Evolutionary conservation across 1,140 invertebrate species (phyloP), one percentile per base, ranked within the genome.

Genomic region (Nasonia longicornis): DNA sequence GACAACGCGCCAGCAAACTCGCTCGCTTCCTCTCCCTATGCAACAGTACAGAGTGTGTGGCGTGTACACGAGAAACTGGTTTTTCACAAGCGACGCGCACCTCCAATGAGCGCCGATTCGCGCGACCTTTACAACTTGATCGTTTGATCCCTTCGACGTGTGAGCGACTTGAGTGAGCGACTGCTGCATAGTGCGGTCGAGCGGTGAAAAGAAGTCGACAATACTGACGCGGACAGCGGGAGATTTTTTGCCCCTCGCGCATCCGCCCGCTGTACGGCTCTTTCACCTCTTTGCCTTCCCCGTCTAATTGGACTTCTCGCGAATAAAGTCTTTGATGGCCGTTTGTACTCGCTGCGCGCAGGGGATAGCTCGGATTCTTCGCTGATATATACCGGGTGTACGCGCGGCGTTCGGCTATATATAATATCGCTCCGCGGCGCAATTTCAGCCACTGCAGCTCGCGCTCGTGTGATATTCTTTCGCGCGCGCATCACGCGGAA

Each of bases 261-360:
- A 26, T 31, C 26, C 64, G 64, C 11, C 29, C 22, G 16, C 11
- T 29, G 26, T 22, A 67, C 26, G 26, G 26, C 48, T 42, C 74
- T 52, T 75, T 11, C 22, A n/a, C 16, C 4, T 58, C n/a, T 58
- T 58, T 8, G 3, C 20, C 2, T n/a, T 20, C 20, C 3, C 52
- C 20, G 52, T 58, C 72, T 75, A 80, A 80, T 75, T 80, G 79
- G 79, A 52, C 42, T 80, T n/a, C 26, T 74, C 38, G 72, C 38
- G 69, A 80, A 80, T 80, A 80, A 80, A 80, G 63, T 80, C 64
- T 80, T 80, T 80, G 70, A 79, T 66, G 26, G 35, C 35, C 45
- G 77, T 77, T 77, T 77, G 38, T 42, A 69, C 22, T 10, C 22
- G 22, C 38, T 16, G 22, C 20, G 26, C 22, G 26, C 22, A 67